A percentile compares a stretch with the other conserved stretches of the same genome.
phyloP scores from a whole-genome alignment of 2,888 invertebrate genomes.

The Synergus gifuensis region DNA sequence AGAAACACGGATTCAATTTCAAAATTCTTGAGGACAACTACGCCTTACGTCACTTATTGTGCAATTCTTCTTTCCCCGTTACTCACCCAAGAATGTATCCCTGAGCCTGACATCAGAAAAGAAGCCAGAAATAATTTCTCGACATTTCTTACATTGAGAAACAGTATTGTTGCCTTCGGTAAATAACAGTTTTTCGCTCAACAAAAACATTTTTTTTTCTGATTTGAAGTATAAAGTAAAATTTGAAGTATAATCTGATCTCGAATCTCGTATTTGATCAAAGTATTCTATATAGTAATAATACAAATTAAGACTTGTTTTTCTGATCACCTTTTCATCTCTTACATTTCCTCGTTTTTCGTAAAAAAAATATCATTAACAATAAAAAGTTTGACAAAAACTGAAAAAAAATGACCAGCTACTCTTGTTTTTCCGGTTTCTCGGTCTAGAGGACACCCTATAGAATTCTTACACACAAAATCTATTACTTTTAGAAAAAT shows the following conservation, averaged over 20 bases:
- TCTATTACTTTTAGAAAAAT: conserved; percentile 30
- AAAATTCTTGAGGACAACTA: conserved; percentile 14
- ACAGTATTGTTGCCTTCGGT: not conserved
- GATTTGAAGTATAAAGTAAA: not conserved
- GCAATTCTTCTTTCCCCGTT: conserved; percentile 17
- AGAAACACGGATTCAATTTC: conserved; percentile 14
- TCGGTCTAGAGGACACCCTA: not conserved
- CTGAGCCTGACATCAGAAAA: conserved; percentile 31
- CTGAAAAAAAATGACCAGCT: not conserved
- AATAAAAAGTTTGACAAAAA: not conserved
- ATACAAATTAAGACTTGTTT: too few species aligned
- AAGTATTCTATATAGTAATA: too few species aligned
- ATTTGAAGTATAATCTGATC: too few species aligned
- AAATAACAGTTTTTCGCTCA: not conserved
- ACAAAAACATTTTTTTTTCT: not conserved
- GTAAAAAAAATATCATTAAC: not conserved
- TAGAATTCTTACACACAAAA: conserved; percentile 21
- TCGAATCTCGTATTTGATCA: too few species aligned
- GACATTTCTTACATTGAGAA: not conserved
- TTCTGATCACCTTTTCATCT: not conserved
- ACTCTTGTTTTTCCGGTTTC: not conserved
- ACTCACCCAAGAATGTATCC: conserved; percentile 16
- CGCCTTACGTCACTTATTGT: conserved; percentile 24
- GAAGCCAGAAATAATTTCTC: conserved; percentile 26
- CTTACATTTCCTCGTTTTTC: not conserved